Percentiles rank a stretch among this genome's conserved stretches.
Conservation (phyloP, 2,113 vertebrate genomes). For the Rhea americana region DNA sequence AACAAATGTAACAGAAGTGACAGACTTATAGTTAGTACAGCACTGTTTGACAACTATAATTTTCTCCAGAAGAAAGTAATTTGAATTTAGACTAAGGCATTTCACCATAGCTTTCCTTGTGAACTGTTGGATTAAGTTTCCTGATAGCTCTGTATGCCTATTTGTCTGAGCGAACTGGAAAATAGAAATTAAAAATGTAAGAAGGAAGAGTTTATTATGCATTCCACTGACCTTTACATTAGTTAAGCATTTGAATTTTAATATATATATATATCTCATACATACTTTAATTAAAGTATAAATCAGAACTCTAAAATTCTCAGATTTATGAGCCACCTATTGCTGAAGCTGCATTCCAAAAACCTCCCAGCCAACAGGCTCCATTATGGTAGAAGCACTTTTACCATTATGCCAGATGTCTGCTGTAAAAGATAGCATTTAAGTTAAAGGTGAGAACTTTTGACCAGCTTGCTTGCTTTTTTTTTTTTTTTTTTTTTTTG, state of each 20-base stretch:
- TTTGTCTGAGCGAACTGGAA: constrained; percentile 3
- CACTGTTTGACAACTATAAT: not conserved
- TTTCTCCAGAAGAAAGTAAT: constrained; percentile 18
- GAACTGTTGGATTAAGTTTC: constrained; percentile 24
- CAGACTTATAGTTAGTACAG: constrained; percentile 11
- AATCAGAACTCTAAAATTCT: not conserved
- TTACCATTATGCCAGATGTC: not conserved
- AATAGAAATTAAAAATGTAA: constrained; percentile 27
- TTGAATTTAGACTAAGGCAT: constrained; percentile 57
- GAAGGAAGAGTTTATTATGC: not conserved
- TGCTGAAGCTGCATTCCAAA: not conserved
- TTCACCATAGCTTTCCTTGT: not conserved
- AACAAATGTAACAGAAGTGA: not conserved
- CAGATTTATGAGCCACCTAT: not conserved
- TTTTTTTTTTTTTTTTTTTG: not conserved
- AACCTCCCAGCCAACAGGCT: not conserved
- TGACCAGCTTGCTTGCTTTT: not conserved
- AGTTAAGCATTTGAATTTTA: constrained; percentile 38
- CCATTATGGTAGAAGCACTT: not conserved
- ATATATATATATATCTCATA: constrained; percentile 10
- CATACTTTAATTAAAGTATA: constrained; percentile 50
- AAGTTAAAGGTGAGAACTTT: not conserved
- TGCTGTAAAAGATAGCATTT: fast-evolving
- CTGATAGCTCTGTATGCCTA: not conserved
- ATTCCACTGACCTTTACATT: constrained; percentile 53